Conservation (phyloP, 2,888 invertebrate species). For the Clusia tigrina region DNA sequence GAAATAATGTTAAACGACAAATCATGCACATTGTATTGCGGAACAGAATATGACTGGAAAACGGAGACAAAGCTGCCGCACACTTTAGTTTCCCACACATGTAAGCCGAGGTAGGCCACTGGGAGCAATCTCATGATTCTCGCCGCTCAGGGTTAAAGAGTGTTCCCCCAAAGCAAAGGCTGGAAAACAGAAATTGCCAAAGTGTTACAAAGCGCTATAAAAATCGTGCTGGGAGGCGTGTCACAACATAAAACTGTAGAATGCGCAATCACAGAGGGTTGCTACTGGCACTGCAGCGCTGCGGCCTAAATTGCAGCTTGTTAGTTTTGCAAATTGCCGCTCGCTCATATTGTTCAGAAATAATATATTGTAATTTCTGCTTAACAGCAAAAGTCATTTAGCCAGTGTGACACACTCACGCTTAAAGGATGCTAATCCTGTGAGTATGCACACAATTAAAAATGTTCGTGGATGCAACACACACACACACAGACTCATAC, state of each 20-base stretch:
- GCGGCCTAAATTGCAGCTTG: background rate
- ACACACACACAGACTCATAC: conserved; percentile 39
- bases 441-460: conserved; percentile 4
- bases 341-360: background rate
- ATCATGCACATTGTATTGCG: background rate
- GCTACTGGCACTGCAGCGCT: background rate
- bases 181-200: conserved; percentile 46
- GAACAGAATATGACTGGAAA: background rate
- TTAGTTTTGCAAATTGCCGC: conserved; percentile 7
- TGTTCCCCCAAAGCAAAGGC: background rate
- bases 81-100: background rate
- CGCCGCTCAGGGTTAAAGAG: background rate
- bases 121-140: background rate
- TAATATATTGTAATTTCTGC: background rate
- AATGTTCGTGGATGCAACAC: conserved; percentile 19
- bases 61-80: background rate
- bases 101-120: background rate
- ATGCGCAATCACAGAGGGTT: background rate
- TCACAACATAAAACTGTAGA: conserved; percentile 52
- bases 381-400: background rate
- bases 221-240: conserved; percentile 58
- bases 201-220: conserved; percentile 45
- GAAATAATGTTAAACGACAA: conserved; percentile 47
- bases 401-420: background rate
- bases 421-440: conserved; percentile 2